Percentiles rank a stretch among this genome's conserved stretches.
These are phyloP conservation scores for Actinopyga echinites DNA, from an alignment of 53 echinoderm and acorn worm genomes.

Conservation along the genomic window DNA sequence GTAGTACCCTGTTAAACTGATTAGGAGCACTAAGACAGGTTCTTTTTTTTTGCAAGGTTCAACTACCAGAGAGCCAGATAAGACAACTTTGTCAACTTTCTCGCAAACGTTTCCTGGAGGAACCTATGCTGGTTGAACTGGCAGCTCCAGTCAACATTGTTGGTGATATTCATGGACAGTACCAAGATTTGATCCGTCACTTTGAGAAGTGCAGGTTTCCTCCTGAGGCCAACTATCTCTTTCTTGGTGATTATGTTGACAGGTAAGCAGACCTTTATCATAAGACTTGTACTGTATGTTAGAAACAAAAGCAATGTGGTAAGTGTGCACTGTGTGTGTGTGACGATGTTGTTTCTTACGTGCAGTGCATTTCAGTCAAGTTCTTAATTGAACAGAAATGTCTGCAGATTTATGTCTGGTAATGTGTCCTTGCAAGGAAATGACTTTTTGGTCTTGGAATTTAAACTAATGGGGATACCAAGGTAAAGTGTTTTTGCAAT, in stretches of 20 bases:
- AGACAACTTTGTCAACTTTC: slow-evolving; percentile 96
- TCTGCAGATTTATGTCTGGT: no score
- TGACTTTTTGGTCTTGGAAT: no score
- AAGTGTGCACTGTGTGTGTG: no score
- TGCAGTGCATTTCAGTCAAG: no score
- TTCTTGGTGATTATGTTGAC: slow-evolving; percentile 97
- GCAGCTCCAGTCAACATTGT: slow-evolving; percentile 96
- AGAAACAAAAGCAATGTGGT: no score
- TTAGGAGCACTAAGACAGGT: neutral
- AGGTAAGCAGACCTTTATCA: slow-evolving; percentile 56
- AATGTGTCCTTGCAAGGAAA: no score
- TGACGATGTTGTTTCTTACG: no score
- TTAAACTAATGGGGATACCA: no score
- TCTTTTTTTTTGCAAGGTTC: slow-evolving; percentile 57
- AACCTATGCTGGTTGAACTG: slow-evolving; percentile 95
- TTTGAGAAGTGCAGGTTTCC: slow-evolving; percentile 91
- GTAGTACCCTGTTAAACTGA: no score
- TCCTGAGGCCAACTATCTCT: slow-evolving; percentile 91
- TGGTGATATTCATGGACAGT: slow-evolving; percentile 98
- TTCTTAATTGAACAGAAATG: no score
- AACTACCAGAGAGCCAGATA: slow-evolving; percentile 95
- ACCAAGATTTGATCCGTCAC: slow-evolving; percentile 83
- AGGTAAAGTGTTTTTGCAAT: no score
- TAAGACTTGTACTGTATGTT: no score
- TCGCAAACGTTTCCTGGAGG: slow-evolving; percentile 81